Evolutionary conservation across 2,797 vertebrate species (phyloP).

Genomic region (Rhinophrynus dorsalis): DNA sequence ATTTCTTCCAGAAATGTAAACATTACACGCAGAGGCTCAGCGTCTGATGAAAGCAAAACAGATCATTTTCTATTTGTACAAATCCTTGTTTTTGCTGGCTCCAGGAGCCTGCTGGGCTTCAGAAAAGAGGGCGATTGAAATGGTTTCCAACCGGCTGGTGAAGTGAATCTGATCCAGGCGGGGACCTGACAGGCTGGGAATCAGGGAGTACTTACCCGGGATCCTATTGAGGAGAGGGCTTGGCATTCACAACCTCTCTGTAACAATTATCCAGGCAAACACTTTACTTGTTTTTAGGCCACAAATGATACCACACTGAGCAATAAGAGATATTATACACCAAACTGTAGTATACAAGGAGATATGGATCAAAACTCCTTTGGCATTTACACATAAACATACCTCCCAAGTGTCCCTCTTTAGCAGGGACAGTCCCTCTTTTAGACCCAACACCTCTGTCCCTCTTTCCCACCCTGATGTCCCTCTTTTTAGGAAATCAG

Average conservation of each 20-base stretch:
- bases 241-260: neutral
- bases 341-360: neutral
- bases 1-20: constrained; percentile 46
- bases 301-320: neutral
- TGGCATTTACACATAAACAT: too few species aligned
- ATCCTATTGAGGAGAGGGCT: neutral
- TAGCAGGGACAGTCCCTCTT: too few species aligned
- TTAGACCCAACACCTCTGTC: too few species aligned
- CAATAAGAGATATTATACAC: neutral
- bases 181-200: constrained; percentile 1
- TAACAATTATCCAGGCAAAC: neutral
- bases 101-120: constrained; percentile 35
- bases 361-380: neutral
- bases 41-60: constrained; percentile 46
- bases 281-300: constrained; percentile 9
- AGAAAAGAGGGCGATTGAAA: constrained; percentile 23
- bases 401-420: too few species aligned
- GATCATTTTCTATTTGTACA: constrained; percentile 47
- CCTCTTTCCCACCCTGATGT: too few species aligned
- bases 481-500: too few species aligned
- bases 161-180: constrained; percentile 19
- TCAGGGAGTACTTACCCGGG: neutral
- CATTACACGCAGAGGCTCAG: constrained; percentile 37
- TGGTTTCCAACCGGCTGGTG: constrained; percentile 32
- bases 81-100: constrained; percentile 47